Percentiles rank a stretch among this genome's conserved stretches.
Conservation (phyloP, 2,113 vertebrate species). For the Erythrolamprus reginae region DNA sequence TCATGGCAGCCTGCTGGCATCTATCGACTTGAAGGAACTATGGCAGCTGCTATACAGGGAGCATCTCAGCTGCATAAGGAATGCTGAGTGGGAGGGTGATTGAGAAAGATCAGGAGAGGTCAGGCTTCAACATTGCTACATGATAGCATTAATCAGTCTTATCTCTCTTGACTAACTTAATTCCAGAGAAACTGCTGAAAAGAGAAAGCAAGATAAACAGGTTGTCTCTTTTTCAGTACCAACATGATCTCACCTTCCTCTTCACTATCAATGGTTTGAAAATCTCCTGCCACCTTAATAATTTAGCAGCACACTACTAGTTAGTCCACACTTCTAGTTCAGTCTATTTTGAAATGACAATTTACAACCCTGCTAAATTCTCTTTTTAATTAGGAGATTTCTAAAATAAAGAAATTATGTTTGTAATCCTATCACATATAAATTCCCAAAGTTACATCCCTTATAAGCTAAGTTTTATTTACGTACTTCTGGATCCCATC, state of each 20-base stretch:
- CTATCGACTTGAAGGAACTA: background rate
- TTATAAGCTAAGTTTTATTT: background rate
- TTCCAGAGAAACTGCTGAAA: background rate
- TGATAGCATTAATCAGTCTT: background rate
- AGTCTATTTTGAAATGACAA: background rate
- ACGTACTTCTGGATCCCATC: background rate
- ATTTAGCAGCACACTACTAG: background rate
- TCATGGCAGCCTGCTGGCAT: background rate
- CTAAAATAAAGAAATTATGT: background rate
- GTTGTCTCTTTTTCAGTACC: background rate
- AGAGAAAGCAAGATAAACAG: background rate
- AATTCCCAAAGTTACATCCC: background rate
- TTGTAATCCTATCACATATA: background rate
- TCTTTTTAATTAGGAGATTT: background rate
- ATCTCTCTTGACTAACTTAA: background rate
- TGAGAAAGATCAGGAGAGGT: background rate
- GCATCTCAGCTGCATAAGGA: background rate
- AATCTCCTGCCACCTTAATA: background rate
- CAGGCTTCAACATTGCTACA: background rate
- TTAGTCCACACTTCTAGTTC: background rate
- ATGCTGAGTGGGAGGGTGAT: background rate
- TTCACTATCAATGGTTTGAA: background rate
- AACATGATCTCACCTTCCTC: background rate
- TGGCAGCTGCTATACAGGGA: background rate
- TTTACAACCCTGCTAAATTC: background rate